Evolutionary conservation across 2,113 vertebrate species (phyloP), one percentile per base, ranked within the genome.

Genomic region (Gorsachius goisagi): DNA sequence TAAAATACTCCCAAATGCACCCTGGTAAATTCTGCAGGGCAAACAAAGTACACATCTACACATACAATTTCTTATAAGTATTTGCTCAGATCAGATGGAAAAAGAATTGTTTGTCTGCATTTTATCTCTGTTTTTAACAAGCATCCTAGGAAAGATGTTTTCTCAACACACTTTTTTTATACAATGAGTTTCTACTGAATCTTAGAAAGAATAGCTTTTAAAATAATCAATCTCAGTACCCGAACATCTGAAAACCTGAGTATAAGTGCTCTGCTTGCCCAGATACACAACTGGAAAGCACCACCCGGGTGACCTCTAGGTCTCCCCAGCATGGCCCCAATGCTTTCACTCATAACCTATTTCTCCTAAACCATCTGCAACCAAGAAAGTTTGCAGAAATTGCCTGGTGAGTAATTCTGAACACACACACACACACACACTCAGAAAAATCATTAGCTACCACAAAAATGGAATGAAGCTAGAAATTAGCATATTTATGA

Each of bases 221-320:
- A 85, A 94, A 53, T 41, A 80, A 85, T 24, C 27, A 47, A 4
- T 62, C 12, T 72, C 55, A 76, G 50, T 28, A 81, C 11, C 24
- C 30, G 30, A 24, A 16, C 6, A 14, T 35, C 33, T 56, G 24
- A 67, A 78, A 86, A 89, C 7, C 39, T 5, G 16, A 59, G 3
- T 9, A 4, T 7, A 30, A 52, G 23, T 15, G 23, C 26, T 52
- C 11, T 67, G 32, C 47, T 62, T 64, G 56, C 23, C 17, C 35
- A 58, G 1, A 2, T 6, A 24, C 22, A 47, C 26, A 24, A 9
- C 18, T 50, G 41, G 13, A 80, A 33, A 62, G 32, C 23, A 27
- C 17, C 35, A 27, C 0, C 0, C 9, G 41, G 32, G 22, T 33
- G 39, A 52, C 23, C 23, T 33, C 11, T 47, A 23, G 0, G 0